phyloP scores from a whole-genome alignment of 35 echinoderm and acorn worm genomes.

The Hemicentrotus pulcherrimus region DNA sequence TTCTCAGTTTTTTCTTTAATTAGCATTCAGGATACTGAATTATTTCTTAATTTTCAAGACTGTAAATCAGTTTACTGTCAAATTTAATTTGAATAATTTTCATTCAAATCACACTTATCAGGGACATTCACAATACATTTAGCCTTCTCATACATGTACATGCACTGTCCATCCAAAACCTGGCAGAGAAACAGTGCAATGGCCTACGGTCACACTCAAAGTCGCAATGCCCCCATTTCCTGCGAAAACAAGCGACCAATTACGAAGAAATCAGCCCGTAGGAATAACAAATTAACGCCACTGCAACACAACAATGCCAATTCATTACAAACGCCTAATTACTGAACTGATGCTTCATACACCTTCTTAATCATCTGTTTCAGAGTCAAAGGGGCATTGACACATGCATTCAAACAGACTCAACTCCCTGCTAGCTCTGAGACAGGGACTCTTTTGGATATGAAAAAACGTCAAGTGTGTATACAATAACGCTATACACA shows the following conservation, averaged over 20 bases:
- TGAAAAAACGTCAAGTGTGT: background rate
- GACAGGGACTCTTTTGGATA: no score
- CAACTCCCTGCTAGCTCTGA: no score
- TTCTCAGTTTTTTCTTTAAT: no score
- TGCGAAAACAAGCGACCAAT: background rate
- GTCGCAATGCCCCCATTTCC: background rate
- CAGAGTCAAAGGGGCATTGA: no score
- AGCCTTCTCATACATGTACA: background rate
- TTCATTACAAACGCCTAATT: no score
- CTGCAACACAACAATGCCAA: background rate
- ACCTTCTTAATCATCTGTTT: no score
- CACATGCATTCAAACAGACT: no score
- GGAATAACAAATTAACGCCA: conserved; percentile 4
- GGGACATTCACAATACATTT: background rate
- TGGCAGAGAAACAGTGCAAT: background rate
- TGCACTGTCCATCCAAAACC: background rate
- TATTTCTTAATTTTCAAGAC: no score
- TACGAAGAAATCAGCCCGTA: background rate
- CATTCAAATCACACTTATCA: no score
- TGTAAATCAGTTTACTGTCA: background rate
- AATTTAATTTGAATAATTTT: no score
- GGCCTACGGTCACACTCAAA: background rate
- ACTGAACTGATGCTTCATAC: no score
- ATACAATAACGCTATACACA: background rate
- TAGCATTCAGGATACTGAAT: no score